These are phyloP conservation scores for Gymnarchus niloticus DNA, from an alignment of 2,113 vertebrate genomes.

Conservation along the genomic window DNA sequence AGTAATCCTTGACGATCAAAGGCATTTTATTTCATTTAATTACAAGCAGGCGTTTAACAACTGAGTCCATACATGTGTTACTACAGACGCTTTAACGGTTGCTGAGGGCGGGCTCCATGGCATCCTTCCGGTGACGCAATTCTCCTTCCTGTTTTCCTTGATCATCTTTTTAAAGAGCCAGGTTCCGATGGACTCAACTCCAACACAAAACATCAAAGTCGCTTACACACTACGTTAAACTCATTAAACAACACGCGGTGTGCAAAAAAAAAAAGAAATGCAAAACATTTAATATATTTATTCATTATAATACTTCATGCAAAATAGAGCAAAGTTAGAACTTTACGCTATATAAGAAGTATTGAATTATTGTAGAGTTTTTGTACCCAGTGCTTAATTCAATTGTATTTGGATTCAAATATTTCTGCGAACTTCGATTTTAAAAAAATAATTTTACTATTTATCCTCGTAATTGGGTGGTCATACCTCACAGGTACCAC, in stretches of 20 bases:
- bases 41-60: not conserved
- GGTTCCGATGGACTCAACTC: not conserved
- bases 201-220: not conserved
- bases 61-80: constrained; percentile 11
- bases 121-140: constrained; percentile 9
- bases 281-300: constrained; percentile 20
- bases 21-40: constrained; percentile 64
- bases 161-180: not conserved
- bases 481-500: not conserved
- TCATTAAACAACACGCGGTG: not conserved
- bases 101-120: constrained; percentile 11
- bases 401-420: not conserved
- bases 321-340: constrained; percentile 28
- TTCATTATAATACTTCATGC: constrained; percentile 26
- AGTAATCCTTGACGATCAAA: constrained; percentile 64
- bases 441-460: not conserved
- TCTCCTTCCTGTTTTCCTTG: constrained; percentile 6
- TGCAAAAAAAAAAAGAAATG: constrained; percentile 1
- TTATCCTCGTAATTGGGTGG: not conserved
- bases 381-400: constrained; percentile 13
- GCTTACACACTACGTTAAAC: not conserved
- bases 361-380: constrained; percentile 9
- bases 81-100: constrained; percentile 27
- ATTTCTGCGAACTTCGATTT: not conserved
- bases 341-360: constrained; percentile 21